phyloP scores from a whole-genome alignment of 2,888 invertebrate species.

The Clivina fossor region DNA sequence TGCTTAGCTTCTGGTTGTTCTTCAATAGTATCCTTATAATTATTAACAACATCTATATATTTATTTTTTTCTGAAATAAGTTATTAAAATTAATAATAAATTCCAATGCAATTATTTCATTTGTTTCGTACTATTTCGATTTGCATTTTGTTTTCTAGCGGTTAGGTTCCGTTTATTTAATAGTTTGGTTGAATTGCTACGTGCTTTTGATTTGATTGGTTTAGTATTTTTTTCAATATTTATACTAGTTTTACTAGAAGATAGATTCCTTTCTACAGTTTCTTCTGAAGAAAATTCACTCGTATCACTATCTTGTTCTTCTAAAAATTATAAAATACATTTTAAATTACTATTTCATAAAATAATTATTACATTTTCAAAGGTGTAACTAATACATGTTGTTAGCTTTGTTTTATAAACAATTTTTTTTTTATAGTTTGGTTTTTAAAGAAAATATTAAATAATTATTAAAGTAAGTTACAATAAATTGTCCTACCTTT shows the following conservation, averaged over 20 bases:
- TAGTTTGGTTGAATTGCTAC: no score
- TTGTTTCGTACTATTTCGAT: no score
- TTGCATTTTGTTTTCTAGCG: no score
- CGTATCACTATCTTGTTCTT: no score
- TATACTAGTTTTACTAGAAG: not conserved
- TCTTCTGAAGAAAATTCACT: no score
- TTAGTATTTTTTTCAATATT: not conserved
- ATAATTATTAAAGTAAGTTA: not conserved
- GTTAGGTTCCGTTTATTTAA: no score
- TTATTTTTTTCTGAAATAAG: not conserved
- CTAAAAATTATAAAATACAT: not conserved
- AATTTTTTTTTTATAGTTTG: no score
- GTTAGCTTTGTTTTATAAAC: no score
- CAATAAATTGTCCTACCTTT: constrained; percentile 6
- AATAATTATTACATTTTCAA: no score
- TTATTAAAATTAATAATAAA: not conserved
- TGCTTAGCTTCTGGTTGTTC: not conserved
- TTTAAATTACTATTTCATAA: not conserved
- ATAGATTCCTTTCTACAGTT: no score
- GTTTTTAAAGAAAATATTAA: not conserved
- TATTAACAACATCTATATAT: not conserved
- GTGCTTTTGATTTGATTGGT: no score
- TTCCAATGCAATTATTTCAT: not conserved
- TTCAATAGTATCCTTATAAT: not conserved
- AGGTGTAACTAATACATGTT: no score